These are phyloP conservation scores for Trichosurus vulpecula DNA, from an alignment of 2,797 vertebrate species.

Conservation along the genomic window DNA sequence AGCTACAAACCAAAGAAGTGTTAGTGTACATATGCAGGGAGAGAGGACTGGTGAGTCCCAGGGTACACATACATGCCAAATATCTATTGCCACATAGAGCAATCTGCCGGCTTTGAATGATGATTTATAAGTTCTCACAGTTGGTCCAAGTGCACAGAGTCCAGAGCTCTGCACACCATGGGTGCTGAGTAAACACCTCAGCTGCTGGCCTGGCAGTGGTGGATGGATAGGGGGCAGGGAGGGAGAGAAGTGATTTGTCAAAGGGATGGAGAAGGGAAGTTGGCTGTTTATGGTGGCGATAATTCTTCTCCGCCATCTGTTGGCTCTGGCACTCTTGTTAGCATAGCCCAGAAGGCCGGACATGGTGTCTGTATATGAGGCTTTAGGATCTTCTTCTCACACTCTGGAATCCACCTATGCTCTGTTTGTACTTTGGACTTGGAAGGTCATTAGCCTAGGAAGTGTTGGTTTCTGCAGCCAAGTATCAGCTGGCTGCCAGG, in stretches of 20 bases:
- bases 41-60: background rate
- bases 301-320: constrained; percentile 75
- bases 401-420: background rate
- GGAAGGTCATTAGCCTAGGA: background rate
- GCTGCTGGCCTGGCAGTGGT: constrained; percentile 49
- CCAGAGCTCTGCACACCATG: background rate
- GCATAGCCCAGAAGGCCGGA: constrained; percentile 72
- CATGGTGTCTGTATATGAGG: constrained; percentile 37
- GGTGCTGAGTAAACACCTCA: constrained; percentile 57
- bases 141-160: background rate
- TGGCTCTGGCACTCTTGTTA: constrained; percentile 75
- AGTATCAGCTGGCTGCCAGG: background rate
- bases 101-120: constrained; percentile 13
- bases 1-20: background rate
- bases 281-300: constrained; percentile 78
- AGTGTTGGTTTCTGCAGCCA: background rate
- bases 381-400: background rate
- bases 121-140: constrained; percentile 11
- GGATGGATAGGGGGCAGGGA: constrained; percentile 24
- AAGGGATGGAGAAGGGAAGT: constrained; percentile 64
- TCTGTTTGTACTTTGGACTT: background rate
- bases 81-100: background rate
- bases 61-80: too few relatives aligned
- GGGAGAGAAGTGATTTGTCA: constrained; percentile 70
- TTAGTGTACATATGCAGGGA: background rate